Evolutionary conservation across 2,797 vertebrate genomes (phyloP), one percentile per base, ranked within the genome.

Genomic region (Bovichtus diacanthus): DNA sequence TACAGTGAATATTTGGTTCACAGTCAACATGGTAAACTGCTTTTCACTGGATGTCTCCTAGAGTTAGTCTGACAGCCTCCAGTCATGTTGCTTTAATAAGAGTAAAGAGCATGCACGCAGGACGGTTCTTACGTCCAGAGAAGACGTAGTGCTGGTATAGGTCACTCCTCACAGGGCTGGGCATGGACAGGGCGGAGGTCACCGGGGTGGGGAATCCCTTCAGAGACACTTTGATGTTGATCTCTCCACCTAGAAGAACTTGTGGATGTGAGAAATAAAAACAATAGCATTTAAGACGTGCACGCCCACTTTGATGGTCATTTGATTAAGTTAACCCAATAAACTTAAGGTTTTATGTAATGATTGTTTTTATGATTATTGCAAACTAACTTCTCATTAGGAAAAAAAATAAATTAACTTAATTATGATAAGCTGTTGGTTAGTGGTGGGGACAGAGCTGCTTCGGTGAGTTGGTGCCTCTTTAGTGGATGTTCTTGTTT

Each of bases 91-190:
- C 49, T 15, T 21, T n/a, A 3, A 5, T 11, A 6, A 63, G 6
- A 46, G 31, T 6, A 12, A 60, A 47, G 12, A 50, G 23, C 21
- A 11, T 31, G 25, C 15, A 21, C 15, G 31, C 1, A 31, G 5
- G 25, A 0, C 5, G 21, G 36, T 43, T 80, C 96, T 95, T 94
- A 98, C 97, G 95, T 87, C 95, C 96, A 64, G 96, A 95, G 92
- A 98, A 96, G 87, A 97, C 83, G 0, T 94, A 96, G 87, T 96
- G 96, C 29, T 97, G 94, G 0, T 95, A 97, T 41, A 75, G 91
- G 0, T 96, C 94, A 0, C 86, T 78, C 66, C 90, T 96, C 76
- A 83, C 90, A 12, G 91, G 46, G 76, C 90, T 96, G 76, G 95
- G 94, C 71, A 96, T 49, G 10, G 97, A 94, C 54, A 97, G 23